phyloP scores from a whole-genome alignment of 2,797 vertebrate genomes.

The Smutsia temminckii region DNA sequence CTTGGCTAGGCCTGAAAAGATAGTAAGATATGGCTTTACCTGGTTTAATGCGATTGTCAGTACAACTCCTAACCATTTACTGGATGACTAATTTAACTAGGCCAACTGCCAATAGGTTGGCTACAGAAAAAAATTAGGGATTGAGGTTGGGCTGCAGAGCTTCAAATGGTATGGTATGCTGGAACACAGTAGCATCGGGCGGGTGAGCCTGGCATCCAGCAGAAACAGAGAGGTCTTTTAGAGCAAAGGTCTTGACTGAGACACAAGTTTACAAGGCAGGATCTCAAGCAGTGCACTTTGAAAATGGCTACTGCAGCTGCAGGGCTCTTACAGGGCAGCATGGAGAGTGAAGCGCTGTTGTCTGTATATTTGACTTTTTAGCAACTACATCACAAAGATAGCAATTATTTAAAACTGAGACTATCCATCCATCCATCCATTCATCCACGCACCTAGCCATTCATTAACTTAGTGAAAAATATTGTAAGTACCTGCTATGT shows the following conservation, averaged over 20 bases:
- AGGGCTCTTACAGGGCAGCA: not conserved
- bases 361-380: not conserved
- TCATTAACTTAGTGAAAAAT: constrained; percentile 17
- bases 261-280: not conserved
- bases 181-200: not conserved
- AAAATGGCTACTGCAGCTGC: not conserved
- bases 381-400: not conserved
- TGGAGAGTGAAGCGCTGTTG: not conserved
- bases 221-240: constrained; percentile 1
- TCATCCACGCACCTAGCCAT: not conserved
- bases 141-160: not conserved
- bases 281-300: not conserved
- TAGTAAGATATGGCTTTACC: not conserved
- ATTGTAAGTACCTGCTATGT: not conserved
- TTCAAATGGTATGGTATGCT: not conserved
- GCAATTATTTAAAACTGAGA: constrained; percentile 22
- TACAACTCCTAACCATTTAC: not conserved
- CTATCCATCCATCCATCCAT: not conserved
- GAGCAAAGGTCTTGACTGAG: not conserved
- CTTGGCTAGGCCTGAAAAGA: not conserved
- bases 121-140: not conserved
- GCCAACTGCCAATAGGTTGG: not conserved
- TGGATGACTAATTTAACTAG: not conserved
- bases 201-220: not conserved
- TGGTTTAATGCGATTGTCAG: not conserved